Evolutionary conservation across 2,113 vertebrate species (phyloP).

Genomic region (Rana temporaria): DNA sequence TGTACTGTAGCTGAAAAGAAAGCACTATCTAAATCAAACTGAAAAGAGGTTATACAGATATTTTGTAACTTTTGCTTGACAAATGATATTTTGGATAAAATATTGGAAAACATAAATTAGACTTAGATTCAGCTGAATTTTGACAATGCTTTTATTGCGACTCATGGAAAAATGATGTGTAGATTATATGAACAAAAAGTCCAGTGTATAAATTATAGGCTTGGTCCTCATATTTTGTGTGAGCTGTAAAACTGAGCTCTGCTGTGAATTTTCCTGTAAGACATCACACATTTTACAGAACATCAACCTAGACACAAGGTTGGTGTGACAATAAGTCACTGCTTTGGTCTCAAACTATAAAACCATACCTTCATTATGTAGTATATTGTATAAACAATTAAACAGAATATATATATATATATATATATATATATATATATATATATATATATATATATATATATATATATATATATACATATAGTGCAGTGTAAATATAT

Average conservation of each 20-base stretch:
- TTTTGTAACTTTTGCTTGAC: constrained; percentile 42
- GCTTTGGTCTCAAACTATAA: too few species aligned
- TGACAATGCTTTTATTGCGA: constrained; percentile 30
- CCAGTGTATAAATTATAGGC: constrained; percentile 40
- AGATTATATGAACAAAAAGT: constrained; percentile 52
- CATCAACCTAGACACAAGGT: neutral
- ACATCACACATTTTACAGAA: neutral
- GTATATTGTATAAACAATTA: too few species aligned
- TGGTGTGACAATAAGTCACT: too few species aligned
- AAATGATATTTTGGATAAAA: constrained; percentile 52
- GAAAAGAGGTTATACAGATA: constrained; percentile 7
- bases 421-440: too few species aligned
- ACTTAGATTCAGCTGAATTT: constrained; percentile 29
- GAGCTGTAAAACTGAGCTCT: constrained; percentile 27
- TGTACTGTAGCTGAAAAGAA: constrained; percentile 1
- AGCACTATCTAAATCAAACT: constrained; percentile 25
- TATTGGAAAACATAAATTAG: constrained; percentile 51
- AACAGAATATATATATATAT: too few species aligned
- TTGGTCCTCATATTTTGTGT: constrained; percentile 40
- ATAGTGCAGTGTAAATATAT: too few species aligned
- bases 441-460: too few species aligned
- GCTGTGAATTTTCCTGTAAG: constrained; percentile 7
- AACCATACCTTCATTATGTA: too few species aligned
- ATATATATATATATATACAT: too few species aligned
- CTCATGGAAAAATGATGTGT: constrained; percentile 49